phyloP scores from a whole-genome alignment of 2,797 vertebrate species.

The Aerospiza tachiro region DNA sequence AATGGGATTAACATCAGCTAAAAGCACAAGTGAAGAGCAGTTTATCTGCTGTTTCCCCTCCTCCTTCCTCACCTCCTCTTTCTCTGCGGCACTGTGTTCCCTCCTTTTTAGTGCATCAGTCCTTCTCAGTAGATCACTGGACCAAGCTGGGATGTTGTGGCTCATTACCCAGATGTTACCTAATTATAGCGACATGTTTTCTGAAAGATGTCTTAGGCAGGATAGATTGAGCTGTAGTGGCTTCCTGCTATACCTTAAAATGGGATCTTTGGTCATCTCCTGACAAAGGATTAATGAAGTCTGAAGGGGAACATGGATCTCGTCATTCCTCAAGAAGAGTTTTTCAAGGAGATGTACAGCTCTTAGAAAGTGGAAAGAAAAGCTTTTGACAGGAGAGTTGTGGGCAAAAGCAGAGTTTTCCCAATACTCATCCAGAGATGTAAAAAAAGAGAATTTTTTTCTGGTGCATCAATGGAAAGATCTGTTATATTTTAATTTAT shows the following conservation, averaged over 20 bases:
- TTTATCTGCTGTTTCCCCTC: conserved; percentile 24
- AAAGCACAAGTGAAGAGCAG: not conserved
- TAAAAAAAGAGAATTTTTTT: not conserved
- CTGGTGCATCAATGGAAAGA: not conserved
- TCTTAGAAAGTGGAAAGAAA: not conserved
- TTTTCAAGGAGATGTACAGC: not conserved
- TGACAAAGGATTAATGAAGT: conserved; percentile 28
- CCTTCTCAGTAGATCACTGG: not conserved
- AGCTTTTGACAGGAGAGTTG: not conserved
- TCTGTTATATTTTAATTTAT: not conserved
- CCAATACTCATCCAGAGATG: not conserved
- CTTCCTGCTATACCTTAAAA: not conserved
- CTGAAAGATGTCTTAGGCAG: not conserved
- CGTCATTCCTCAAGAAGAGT: not conserved
- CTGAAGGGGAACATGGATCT: not conserved
- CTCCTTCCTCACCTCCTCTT: not conserved
- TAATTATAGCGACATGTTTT: conserved; percentile 3
- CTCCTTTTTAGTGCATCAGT: not conserved
- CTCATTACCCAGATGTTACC: conserved; percentile 26
- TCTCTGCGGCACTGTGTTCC: not conserved
- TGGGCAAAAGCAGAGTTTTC: not conserved
- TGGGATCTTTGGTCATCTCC: not conserved
- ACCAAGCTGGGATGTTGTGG: not conserved
- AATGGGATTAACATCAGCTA: conserved; percentile 45
- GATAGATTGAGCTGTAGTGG: not conserved